phyloP scores from a whole-genome alignment of 30 jellyfish, hydroid and myxozoan genomes.

The Cassiopea andromeda region DNA sequence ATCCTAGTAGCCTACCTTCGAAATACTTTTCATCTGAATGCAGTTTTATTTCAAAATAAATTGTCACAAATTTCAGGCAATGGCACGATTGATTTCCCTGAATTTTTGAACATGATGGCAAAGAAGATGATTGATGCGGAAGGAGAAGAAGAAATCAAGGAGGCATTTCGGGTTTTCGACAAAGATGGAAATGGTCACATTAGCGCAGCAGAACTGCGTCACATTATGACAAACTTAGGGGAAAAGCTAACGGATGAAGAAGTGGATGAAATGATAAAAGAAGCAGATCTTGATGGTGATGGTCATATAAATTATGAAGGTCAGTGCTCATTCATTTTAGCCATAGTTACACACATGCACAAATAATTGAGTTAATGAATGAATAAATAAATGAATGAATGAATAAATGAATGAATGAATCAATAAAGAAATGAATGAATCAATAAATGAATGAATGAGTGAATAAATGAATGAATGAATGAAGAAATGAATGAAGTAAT shows the following conservation, averaged over 20 bases:
- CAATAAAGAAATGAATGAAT: too few relatives aligned
- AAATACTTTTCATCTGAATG: not conserved
- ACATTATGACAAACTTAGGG: conserved; percentile 88
- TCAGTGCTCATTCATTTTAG: not conserved
- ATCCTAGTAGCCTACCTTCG: not conserved
- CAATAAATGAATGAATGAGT: too few relatives aligned
- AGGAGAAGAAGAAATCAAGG: conserved; percentile 92
- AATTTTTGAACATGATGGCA: conserved; percentile 94
- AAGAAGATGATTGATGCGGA: conserved; percentile 87
- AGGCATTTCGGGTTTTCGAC: conserved; percentile 88
- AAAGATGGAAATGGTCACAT: conserved; percentile 86
- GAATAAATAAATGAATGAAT: too few relatives aligned
- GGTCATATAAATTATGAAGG: conserved; percentile 87
- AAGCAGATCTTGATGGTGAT: conserved; percentile 91
- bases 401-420: too few relatives aligned
- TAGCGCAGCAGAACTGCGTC: conserved; percentile 85
- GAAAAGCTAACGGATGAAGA: conserved; percentile 88
- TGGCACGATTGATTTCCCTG: conserved; percentile 98
- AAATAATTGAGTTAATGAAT: too few relatives aligned
- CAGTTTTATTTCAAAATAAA: not conserved
- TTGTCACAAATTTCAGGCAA: conserved; percentile 50
- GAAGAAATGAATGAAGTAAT: too few relatives aligned
- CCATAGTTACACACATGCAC: not conserved
- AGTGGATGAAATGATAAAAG: conserved; percentile 85
- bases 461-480: too few relatives aligned